Evolutionary conservation across 1,140 invertebrate genomes (phyloP).

Genomic region (Drosophila yakuba): DNA sequence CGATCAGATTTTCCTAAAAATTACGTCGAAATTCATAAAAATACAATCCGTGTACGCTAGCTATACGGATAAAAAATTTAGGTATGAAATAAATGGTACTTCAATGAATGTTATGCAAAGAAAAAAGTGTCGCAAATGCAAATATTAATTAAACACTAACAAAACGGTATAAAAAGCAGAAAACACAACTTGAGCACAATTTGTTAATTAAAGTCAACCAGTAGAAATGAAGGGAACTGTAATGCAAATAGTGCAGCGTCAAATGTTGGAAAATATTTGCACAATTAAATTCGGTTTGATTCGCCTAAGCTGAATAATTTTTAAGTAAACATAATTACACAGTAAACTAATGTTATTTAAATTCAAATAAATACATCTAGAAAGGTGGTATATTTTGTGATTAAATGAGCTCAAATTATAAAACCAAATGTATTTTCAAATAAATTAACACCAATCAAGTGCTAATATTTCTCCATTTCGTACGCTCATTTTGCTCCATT

Average conservation of each 20-base stretch:
- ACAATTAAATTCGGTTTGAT: not conserved
- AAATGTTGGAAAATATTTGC: constrained; percentile 2
- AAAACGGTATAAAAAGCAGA: not conserved
- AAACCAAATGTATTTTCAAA: constrained; percentile 6
- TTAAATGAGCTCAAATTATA: not conserved
- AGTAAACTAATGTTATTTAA: not conserved
- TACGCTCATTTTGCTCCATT: constrained; percentile 6
- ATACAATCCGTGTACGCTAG: no score
- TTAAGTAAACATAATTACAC: not conserved
- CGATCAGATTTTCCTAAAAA: no score
- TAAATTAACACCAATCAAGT: constrained; percentile 30
- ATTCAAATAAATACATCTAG: not conserved
- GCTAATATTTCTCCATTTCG: constrained; percentile 1
- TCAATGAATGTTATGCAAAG: no score
- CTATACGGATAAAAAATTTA: no score
- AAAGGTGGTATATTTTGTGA: not conserved
- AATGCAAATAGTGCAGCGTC: not conserved
- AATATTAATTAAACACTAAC: not conserved
- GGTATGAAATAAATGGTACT: no score
- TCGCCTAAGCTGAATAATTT: not conserved
- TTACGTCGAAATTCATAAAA: no score
- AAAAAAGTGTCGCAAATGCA: not conserved
- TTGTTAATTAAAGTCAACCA: not conserved
- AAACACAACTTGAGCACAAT: not conserved
- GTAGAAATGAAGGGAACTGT: not conserved